Percentiles rank a stretch among this genome's conserved stretches.
Evolutionary conservation across 2,113 vertebrate species (phyloP).

Genomic region (Nothocercus julius): DNA sequence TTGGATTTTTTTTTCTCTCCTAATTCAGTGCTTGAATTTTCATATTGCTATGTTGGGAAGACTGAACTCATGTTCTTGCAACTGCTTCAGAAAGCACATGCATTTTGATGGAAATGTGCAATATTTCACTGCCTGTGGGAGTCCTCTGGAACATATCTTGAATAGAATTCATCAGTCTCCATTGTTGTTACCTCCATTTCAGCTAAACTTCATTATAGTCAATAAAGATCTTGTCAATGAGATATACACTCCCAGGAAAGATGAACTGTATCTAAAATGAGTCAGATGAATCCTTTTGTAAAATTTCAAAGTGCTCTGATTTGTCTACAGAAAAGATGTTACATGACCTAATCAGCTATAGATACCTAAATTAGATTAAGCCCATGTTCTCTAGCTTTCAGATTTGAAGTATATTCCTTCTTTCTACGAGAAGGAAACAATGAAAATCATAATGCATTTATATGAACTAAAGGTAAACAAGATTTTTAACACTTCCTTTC

Average conservation of each 20-base stretch:
- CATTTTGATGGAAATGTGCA: constrained; percentile 8
- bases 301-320: background rate
- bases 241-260: background rate
- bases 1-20: background rate
- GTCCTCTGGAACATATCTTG: background rate
- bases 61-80: background rate
- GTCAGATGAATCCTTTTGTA: background rate
- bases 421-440: background rate
- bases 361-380: background rate
- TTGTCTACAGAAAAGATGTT: background rate
- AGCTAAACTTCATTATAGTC: background rate
- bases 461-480: background rate
- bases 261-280: background rate
- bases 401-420: background rate
- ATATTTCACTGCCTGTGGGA: background rate
- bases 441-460: background rate
- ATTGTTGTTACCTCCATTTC: background rate
- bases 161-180: constrained; percentile 17
- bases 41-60: background rate
- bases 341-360: background rate
- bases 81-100: background rate
- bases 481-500: background rate
- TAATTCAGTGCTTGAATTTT: constrained; percentile 17
- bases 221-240: constrained; percentile 1
- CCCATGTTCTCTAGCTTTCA: background rate